Evolutionary conservation across 2,888 invertebrate genomes (phyloP), one percentile per base, ranked within the genome.

Genomic region (Pollenia labialis): DNA sequence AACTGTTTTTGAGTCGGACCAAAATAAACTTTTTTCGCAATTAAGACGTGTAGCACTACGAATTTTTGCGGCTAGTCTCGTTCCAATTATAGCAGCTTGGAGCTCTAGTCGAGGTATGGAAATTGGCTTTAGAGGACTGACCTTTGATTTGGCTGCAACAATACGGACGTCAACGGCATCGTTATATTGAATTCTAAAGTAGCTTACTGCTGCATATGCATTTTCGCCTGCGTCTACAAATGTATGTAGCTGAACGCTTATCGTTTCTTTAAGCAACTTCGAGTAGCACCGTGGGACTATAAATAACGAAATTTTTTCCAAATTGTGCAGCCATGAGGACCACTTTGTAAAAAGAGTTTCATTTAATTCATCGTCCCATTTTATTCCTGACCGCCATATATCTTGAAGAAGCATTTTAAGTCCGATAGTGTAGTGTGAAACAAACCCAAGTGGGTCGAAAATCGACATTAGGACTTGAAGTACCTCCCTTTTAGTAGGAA

Each of bases 1-100:
- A 10, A 87, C 85, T 0, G 85, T 88, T 75, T 88, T 88, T 11
- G 88, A 87, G n/a, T 84, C 85, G 0, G 82, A 71, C 82, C 82
- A 85, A n/a, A n/a, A 84, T 7, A 79, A 79, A n/a, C 8, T 9
- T 10, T 64, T 12, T 3, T 8, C 16, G n/a, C n/a, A 76, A 7
- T 9, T 16, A 7, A 76, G 12, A 32, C 62, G 71, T 8, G 54
- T 60, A 2, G 75, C 62, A 9, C 48, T 4, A 32, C 32, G 32
- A 32, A 32, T 32, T 32, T 32, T 62, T 40, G 44, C 50, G 16
- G 83, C 83, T 18, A 84, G 48, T 44, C 84, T 75, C 0, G 56
- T 68, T 7, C 77, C 85, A 6, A 81, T 10, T 11, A 84, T 54
- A 9, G 81, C 81, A 14, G 84, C 79, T 81, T 84, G 85, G n/a